Percentiles rank a stretch among this genome's conserved stretches.
Conservation (phyloP, 2,888 invertebrate genomes). For the Marasmarcha lunaedactyla region DNA sequence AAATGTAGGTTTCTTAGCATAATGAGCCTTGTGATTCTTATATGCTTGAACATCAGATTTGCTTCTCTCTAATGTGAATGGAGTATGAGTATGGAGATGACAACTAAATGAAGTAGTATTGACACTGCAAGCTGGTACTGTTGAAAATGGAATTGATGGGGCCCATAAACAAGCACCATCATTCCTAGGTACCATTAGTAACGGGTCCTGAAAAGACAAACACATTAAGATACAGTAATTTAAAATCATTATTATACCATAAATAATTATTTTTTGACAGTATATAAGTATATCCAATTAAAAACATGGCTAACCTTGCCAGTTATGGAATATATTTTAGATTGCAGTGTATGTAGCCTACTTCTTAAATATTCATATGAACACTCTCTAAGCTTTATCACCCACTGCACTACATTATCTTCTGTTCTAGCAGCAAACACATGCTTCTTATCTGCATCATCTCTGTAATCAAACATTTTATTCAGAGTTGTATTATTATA, state of each 20-base stretch:
- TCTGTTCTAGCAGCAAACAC: conserved; percentile 79
- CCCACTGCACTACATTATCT: conserved; percentile 78
- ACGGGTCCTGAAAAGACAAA: conserved; percentile 58
- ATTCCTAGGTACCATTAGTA: conserved; percentile 72
- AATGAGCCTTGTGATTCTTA: conserved; percentile 32
- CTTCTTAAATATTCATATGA: conserved; percentile 80
- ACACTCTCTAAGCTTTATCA: conserved; percentile 73
- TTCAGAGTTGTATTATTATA: background rate
- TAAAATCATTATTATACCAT: too few species aligned
- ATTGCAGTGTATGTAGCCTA: conserved; percentile 73
- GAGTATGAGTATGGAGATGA: conserved; percentile 52
- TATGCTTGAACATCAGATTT: conserved; percentile 57
- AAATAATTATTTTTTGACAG: conserved; percentile 2
- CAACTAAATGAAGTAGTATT: conserved; percentile 56
- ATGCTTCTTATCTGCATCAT: conserved; percentile 77
- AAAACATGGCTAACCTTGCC: too few species aligned
- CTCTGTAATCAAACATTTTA: conserved; percentile 26
- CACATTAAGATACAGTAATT: too few species aligned
- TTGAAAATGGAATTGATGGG: conserved; percentile 53
- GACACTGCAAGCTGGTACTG: conserved; percentile 47
- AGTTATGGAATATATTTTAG: conserved; percentile 75
- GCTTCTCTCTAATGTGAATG: conserved; percentile 53
- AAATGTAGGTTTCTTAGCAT: conserved; percentile 40
- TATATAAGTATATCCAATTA: background rate
- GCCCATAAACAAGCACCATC: conserved; percentile 67